phyloP scores from a whole-genome alignment of 2,797 vertebrate species.

The Onychomys leucogaster region DNA sequence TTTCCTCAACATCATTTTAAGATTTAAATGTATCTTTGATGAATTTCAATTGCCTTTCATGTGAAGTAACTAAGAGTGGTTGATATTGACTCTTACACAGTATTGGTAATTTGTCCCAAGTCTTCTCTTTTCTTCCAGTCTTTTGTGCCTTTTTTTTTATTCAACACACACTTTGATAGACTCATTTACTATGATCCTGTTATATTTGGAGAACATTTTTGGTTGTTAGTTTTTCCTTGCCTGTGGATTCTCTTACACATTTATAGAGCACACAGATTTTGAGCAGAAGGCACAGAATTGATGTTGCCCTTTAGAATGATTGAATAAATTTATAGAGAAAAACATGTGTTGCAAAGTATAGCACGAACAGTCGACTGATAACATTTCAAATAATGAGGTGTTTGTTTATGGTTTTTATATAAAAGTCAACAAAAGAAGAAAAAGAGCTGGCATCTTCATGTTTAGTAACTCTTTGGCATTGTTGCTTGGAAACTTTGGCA shows the following conservation, averaged over 20 bases:
- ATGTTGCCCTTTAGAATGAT: conserved; percentile 71
- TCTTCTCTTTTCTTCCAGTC: neutral
- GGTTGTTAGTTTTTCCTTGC: conserved; percentile 31
- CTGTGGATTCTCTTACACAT: conserved; percentile 59
- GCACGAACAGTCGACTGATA: conserved; percentile 48
- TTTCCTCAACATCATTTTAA: conserved; percentile 22
- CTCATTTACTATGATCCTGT: conserved; percentile 18
- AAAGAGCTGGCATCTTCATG: conserved; percentile 55
- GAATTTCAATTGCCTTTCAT: conserved; percentile 12
- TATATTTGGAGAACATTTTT: conserved; percentile 52
- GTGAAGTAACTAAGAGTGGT: conserved; percentile 32
- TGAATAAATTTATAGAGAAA: conserved; percentile 60
- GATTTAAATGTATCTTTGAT: conserved; percentile 43
- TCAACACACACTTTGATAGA: neutral
- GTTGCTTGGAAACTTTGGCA: conserved; percentile 59
- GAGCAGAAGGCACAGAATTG: conserved; percentile 72
- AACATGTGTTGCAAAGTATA: conserved; percentile 60
- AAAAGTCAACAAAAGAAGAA: conserved; percentile 60
- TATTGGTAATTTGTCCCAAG: neutral
- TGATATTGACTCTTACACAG: conserved; percentile 25
- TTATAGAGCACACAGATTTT: conserved; percentile 65
- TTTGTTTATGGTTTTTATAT: conserved; percentile 68
- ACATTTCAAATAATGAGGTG: conserved; percentile 63
- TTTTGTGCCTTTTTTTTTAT: neutral
- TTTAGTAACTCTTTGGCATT: conserved; percentile 70